Base-by-base conservation (phyloP, 2,797 vertebrate species). In the Poecile montanus region DNA sequence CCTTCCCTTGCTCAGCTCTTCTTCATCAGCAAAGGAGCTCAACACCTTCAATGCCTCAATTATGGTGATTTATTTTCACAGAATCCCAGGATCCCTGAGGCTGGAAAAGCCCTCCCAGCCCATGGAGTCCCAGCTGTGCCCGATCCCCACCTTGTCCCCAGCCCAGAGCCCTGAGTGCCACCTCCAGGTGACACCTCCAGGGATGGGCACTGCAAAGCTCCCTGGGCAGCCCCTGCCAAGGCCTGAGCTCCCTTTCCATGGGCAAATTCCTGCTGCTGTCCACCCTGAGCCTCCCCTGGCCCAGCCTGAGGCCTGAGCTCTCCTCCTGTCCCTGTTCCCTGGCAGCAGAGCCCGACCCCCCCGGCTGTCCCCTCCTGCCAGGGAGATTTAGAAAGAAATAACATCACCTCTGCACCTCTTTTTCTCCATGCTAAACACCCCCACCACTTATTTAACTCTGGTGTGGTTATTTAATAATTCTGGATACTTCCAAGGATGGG, bases 101-200 rank as follows among this genome's bases (percentile, higher is more conserved):
- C 0, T 82, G 36, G 56, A 5, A 56, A 48, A 68, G 6, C 5
- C 13, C 48, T 68, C 4, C 42, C 14, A 53, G 23, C 16, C 20
- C 45, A 15, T 0, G 2, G 0, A 54, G 21, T 13, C 2, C 48
- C 2, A 54, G 26, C 34, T 20, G 34, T 54, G 34, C 7, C 51
- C 1, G 0, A 4, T 30, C 0, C 4, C 25, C 61, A 61, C 34
- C 70, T 54, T 67, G 70, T 67, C 5, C 36, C 58, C 67, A 87
- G 57, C 36, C 51, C 67, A 79, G 66, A 72, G 75, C 67, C 0
- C 77, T 61, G 8, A 67, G 77, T 61, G 85, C 54, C 85, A 61
- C 34, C 0, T 17, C 25, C 85, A 88, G 68, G 5, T 3, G 26
- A 1, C 76, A 80, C 61, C 40, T 40, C 1, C 86, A 75, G 77